Evolutionary conservation across 2,797 vertebrate genomes (phyloP).

Genomic region (Florisuga fusca): DNA sequence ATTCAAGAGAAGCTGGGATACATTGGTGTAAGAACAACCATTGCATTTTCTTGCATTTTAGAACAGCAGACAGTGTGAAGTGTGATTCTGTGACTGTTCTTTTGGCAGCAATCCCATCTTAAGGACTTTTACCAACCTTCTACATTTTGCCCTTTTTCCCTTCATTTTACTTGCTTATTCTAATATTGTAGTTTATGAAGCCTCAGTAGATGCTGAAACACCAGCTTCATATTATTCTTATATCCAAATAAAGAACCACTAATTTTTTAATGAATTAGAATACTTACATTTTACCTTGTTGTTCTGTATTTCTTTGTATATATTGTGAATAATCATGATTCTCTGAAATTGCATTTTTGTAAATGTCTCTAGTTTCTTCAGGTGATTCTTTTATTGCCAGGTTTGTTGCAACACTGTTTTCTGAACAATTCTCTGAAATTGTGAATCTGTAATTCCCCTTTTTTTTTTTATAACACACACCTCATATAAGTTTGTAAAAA

Average conservation of each 20-base stretch:
- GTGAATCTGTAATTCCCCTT: background rate
- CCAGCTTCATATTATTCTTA: background rate
- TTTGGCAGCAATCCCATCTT: background rate
- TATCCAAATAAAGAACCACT: background rate
- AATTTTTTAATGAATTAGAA: background rate
- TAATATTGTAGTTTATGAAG: background rate
- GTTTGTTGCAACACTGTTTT: background rate
- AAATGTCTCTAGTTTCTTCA: background rate
- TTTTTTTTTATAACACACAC: background rate
- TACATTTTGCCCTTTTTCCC: background rate
- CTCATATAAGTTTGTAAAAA: too few relatives aligned
- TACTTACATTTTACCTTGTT: background rate
- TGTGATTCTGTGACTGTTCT: background rate
- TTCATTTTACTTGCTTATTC: background rate
- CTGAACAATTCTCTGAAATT: background rate
- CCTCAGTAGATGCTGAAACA: background rate
- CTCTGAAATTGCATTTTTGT: background rate
- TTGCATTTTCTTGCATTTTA: background rate
- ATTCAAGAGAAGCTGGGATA: background rate
- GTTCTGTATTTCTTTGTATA: background rate
- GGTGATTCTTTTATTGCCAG: background rate
- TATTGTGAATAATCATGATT: background rate
- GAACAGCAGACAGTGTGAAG: background rate
- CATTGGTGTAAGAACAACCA: background rate
- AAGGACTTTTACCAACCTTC: background rate